Base-by-base conservation (phyloP, 1,140 invertebrate species). In the Penaeus japonicus region DNA sequence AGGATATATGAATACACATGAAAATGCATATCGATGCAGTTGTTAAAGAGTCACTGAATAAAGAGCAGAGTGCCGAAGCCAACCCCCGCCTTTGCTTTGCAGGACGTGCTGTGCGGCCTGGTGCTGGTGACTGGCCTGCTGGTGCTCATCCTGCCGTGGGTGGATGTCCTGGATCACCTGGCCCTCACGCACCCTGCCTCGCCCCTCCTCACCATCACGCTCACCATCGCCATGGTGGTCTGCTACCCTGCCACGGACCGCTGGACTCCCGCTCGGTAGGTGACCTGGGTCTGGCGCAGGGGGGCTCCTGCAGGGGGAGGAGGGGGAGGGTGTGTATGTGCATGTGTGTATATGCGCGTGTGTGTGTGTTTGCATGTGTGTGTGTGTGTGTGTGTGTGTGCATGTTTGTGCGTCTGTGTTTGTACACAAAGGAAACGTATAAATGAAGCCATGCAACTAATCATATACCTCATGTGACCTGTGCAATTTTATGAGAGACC, bases 241-340 rank as follows among this genome's bases (percentile, higher is more conserved):
- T 95, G 95, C 92, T 91, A 91, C 85, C 94, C 94, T 80, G 92
- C 93, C 83, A 95, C 95, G 70, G 95, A 95, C 85, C 95, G 94
- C 90, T 97, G 96, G 96, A 97, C 96, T 30, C 96, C 96, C 24
- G 96, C 96, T 35, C 95, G 96, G 96, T 95, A 94, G 92, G 89
- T 91, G 27, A 70, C 4, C 32, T 53, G n/a, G 7, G 0, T 17
- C 62, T 3, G 20, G 18, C 3, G 10, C 70, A 30, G 32, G 57
- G 22, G 73, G 57, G 53, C 24, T 27, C 22, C 54, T 32, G 24
- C 24, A 24, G 30, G 55, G 24, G 55, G 30, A 54, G 10, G 4
- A n/a, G n/a, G 84, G 22, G 12, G 30, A 4, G n/a, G 77, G 12
- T 47, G 12, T 47, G 12, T 39, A 47, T 47, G 1, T 47, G 15